Evolutionary conservation across 2,797 vertebrate species (phyloP), one percentile per base, ranked within the genome.

Genomic region (Pangasius sanitwongsei): DNA sequence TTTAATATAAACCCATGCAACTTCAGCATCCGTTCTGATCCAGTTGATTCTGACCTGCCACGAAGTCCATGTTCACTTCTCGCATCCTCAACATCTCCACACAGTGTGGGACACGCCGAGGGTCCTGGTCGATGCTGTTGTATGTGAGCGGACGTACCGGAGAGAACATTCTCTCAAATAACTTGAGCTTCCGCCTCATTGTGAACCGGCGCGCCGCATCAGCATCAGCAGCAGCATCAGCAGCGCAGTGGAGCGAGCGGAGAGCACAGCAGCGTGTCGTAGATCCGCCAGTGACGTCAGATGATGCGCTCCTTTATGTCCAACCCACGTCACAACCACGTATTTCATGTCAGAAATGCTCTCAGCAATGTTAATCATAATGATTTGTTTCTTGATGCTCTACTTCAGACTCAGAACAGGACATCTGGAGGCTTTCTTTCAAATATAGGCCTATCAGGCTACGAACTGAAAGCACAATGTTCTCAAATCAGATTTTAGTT

Each of bases 281-380:
- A 59, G 87, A 83, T 95, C 93, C 90, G 93, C 93, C 89, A 86
- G 94, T 94, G 95, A 94, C 92, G 95, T 93, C 83, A 90, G 92
- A 91, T 92, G 92, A 92, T 92, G 92, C 94, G 34, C 83, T 86
- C 48, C 50, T 85, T 85, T 86, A 85, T 85, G 94, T 95, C 93
- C 94, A 92, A 87, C 91, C 91, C 91, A 80, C 92, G 86, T 92
- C 93, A 94, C 93, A 95, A 94, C 93, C 91, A 90, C 91, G 59
- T 84, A 92, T 25, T 80, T 65, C 70, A 55, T 85, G 15, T 20
- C n/a, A 78, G 61, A 50, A 37, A 88, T 44, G 23, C 83, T 55
- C 72, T 48, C 57, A 57, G 50, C 23, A 82, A 55, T 81, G 44
- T 37, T 81, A 48, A 74, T 59, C 53, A 34, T 20, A 69, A 85